Evolutionary conservation across 2,797 vertebrate species (phyloP).

Genomic region (Pipistrellus pygmaeus): DNA sequence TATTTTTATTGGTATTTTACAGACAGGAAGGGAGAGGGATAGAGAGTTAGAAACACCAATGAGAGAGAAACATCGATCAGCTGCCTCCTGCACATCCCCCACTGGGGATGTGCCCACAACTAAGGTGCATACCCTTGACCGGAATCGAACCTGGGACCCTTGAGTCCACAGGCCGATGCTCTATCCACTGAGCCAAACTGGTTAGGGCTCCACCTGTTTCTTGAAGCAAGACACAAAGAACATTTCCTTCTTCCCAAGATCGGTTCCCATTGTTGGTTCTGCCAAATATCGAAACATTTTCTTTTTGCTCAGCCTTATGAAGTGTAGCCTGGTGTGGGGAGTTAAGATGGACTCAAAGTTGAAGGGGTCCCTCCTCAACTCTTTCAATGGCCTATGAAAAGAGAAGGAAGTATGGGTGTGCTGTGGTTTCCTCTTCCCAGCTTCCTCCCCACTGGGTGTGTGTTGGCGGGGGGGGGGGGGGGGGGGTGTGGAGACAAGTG

Average conservation of each 20-base stretch:
- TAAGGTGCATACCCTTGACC: no score
- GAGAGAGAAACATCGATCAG: no score
- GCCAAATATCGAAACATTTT: background rate
- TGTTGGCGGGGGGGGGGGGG: no score
- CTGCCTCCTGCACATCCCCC: no score
- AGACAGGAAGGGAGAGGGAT: no score
- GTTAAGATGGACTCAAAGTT: background rate
- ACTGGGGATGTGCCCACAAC: no score
- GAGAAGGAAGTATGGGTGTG: background rate
- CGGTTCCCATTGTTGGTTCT: background rate
- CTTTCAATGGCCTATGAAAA: background rate
- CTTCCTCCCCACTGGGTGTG: background rate
- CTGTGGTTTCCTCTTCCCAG: background rate
- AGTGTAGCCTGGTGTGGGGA: background rate
- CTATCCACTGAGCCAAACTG: no score
- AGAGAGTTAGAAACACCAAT: no score
- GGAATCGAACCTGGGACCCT: no score
- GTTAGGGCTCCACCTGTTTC: background rate
- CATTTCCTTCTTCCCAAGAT: background rate
- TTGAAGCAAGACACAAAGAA: slow-evolving; percentile 43
- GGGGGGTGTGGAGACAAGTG: background rate
- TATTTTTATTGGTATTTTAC: no score
- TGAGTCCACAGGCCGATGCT: no score
- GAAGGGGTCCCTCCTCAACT: background rate
- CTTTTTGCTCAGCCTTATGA: background rate